Evolutionary conservation across 1,140 invertebrate species (phyloP).

Genomic region (Conus betulinus): DNA sequence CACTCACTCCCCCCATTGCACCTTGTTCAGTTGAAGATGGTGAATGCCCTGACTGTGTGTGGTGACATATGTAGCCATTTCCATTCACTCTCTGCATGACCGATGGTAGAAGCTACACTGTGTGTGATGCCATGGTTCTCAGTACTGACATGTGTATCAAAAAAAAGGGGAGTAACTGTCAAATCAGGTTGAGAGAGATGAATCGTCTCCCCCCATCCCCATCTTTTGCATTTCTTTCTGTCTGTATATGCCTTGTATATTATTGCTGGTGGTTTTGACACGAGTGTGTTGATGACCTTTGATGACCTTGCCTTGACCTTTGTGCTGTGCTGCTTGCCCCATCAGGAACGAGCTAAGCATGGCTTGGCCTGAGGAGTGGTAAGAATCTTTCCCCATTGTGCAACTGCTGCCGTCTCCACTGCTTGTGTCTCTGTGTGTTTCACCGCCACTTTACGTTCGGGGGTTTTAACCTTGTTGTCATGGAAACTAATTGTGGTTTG

Average conservation of each 20-base stretch:
- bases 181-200: too few species aligned
- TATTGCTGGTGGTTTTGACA: background rate
- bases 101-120: too few species aligned
- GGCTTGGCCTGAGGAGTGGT: slow-evolving; percentile 23
- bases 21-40: too few species aligned
- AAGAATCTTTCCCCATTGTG: background rate
- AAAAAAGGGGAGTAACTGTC: too few species aligned
- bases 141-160: too few species aligned
- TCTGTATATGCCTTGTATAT: background rate
- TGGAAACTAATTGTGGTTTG: background rate
- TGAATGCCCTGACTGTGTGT: too few species aligned
- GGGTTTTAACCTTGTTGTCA: background rate
- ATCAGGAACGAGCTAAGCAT: slow-evolving; percentile 34
- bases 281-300: background rate
- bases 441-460: background rate
- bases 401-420: background rate
- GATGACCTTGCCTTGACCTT: slow-evolving; percentile 26
- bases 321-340: slow-evolving; percentile 18
- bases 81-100: too few species aligned
- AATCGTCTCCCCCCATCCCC: too few species aligned
- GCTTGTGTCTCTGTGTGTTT: background rate
- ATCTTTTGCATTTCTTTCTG: too few species aligned
- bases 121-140: too few species aligned
- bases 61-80: too few species aligned
- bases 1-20: too few species aligned